Percentiles rank a stretch among this genome's conserved stretches.
Evolutionary conservation across 2,888 invertebrate species (phyloP).

Genomic region (Patella caerulea): DNA sequence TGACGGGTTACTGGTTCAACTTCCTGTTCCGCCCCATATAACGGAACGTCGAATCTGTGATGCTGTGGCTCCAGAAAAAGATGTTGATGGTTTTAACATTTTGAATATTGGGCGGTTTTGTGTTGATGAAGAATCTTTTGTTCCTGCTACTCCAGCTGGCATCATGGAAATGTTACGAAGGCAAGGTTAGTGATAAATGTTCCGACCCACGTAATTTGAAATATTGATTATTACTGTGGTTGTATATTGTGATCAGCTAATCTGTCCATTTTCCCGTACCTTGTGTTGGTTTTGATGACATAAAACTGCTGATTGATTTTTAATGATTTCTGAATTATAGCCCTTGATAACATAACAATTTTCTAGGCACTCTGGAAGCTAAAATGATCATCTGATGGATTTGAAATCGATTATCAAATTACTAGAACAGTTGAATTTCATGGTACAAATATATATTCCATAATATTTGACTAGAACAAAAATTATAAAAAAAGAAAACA

Average conservation of each 20-base stretch:
- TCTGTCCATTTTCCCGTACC: not conserved
- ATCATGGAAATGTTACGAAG: conserved; percentile 79
- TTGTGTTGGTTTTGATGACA: too few relatives aligned
- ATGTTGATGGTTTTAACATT: conserved; percentile 92
- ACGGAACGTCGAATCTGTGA: conserved; percentile 81
- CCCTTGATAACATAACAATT: too few relatives aligned
- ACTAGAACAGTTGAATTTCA: too few relatives aligned
- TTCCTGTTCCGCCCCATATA: conserved; percentile 86
- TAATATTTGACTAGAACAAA: too few relatives aligned
- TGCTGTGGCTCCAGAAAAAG: conserved; percentile 84
- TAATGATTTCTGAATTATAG: too few relatives aligned
- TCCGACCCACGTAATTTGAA: not conserved
- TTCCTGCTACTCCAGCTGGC: conserved; percentile 86
- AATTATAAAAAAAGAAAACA: too few relatives aligned
- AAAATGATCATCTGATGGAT: too few relatives aligned
- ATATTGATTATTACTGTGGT: not conserved
- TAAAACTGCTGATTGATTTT: too few relatives aligned
- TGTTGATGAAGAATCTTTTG: conserved; percentile 73
- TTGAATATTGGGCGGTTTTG: conserved; percentile 82
- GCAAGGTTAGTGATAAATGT: conserved; percentile 71
- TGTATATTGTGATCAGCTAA: not conserved
- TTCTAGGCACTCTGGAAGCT: too few relatives aligned
- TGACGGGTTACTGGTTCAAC: conserved; percentile 83
- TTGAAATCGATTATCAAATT: too few relatives aligned
- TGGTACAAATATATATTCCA: too few relatives aligned